Evolutionary conservation across 2,113 vertebrate genomes (phyloP).

Genomic region (Gambusia affinis): DNA sequence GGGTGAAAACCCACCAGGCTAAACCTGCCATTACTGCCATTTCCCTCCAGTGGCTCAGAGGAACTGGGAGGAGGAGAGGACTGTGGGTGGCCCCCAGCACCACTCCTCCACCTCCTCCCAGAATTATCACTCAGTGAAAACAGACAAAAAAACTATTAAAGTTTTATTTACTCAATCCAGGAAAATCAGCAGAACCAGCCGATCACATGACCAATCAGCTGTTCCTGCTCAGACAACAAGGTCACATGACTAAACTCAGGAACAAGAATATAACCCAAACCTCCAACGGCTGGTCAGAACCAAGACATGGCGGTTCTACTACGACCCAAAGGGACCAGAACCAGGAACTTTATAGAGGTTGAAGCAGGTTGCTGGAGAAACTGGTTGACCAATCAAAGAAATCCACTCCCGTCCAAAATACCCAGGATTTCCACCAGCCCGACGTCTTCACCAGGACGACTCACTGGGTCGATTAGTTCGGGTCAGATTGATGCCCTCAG

Average conservation of each 20-base stretch:
- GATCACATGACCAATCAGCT: neutral
- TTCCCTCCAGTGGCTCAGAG: slow-evolving; percentile 24
- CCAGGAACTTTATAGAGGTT: too few species aligned
- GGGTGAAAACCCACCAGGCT: neutral
- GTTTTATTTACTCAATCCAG: too few species aligned
- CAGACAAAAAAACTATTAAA: neutral
- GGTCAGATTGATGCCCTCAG: too few species aligned
- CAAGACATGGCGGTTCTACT: too few species aligned
- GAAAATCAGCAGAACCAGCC: neutral
- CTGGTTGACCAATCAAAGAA: neutral
- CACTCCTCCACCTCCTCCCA: neutral
- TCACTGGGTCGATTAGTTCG: neutral
- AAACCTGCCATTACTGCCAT: neutral
- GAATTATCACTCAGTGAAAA: neutral
- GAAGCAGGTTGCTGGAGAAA: too few species aligned
- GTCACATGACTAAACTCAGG: neutral
- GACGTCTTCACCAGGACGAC: too few species aligned
- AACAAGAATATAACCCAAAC: too few species aligned
- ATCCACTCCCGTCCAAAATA: neutral
- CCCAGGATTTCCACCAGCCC: neutral
- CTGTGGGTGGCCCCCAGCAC: slow-evolving; percentile 44
- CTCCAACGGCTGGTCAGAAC: too few species aligned
- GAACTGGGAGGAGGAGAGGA: slow-evolving; percentile 31
- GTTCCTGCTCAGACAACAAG: neutral
- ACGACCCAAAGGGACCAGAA: too few species aligned